A percentile compares a stretch with the other conserved stretches of the same genome.
Conservation (phyloP, 2,888 invertebrate species). For the Pedicia rivosa region DNA sequence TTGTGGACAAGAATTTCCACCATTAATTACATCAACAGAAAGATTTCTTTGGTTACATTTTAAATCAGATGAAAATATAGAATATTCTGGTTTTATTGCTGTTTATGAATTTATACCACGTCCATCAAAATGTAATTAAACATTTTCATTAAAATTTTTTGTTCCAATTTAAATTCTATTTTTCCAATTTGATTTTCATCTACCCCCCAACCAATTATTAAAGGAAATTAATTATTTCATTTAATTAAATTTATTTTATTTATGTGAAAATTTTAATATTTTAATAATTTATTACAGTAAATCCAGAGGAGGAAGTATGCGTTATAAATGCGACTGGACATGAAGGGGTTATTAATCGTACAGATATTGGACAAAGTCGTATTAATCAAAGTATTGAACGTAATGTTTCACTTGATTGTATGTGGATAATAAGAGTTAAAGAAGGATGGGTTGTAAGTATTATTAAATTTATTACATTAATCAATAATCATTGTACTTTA, state of each 20-base stretch:
- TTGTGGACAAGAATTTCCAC: constrained; percentile 58
- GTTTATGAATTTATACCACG: constrained; percentile 51
- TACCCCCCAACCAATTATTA: neutral
- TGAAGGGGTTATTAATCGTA: constrained; percentile 39
- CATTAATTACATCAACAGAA: constrained; percentile 53
- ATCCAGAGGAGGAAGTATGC: constrained; percentile 35
- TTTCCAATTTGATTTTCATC: too few species aligned
- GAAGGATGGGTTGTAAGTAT: constrained; percentile 45
- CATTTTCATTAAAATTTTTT: constrained; percentile 11
- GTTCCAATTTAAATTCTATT: too few species aligned
- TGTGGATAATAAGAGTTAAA: constrained; percentile 52
- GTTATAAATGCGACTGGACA: constrained; percentile 35
- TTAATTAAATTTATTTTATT: neutral
- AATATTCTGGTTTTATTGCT: constrained; percentile 62
- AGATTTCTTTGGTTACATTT: constrained; percentile 65
- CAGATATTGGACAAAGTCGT: constrained; percentile 38
- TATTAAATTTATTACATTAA: neutral
- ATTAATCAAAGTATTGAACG: constrained; percentile 35
- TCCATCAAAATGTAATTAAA: constrained; percentile 37
- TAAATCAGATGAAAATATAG: constrained; percentile 64
- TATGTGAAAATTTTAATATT: neutral
- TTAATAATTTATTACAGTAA: constrained; percentile 4
- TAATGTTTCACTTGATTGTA: constrained; percentile 50
- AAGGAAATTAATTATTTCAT: constrained; percentile 1
- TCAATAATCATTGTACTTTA: too few species aligned